phyloP scores from a whole-genome alignment of 2,888 invertebrate genomes.

The Mesoligia furuncula region DNA sequence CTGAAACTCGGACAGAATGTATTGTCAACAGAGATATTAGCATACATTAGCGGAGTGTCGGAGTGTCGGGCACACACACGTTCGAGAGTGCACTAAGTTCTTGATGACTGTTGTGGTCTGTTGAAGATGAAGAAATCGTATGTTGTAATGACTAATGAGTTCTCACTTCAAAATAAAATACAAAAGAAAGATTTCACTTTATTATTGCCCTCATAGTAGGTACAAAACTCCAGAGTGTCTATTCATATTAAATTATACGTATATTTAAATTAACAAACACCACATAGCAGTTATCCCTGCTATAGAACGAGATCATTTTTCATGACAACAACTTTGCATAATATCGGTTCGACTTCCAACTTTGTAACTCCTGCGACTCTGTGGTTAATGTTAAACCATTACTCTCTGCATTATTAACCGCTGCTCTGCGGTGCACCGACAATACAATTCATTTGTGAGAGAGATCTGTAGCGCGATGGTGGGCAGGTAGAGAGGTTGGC shows the following conservation, averaged over 20 bases:
- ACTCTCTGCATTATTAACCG: constrained; percentile 33
- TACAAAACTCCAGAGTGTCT: background rate
- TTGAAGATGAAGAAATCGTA: background rate
- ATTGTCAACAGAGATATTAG: constrained; percentile 1
- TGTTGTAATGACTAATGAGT: background rate
- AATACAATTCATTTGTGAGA: constrained; percentile 33
- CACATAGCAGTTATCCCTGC: background rate
- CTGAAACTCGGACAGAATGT: background rate
- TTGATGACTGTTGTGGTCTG: background rate
- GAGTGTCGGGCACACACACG: background rate
- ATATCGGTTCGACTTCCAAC: constrained; percentile 30
- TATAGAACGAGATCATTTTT: constrained; percentile 3
- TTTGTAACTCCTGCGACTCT: constrained; percentile 21
- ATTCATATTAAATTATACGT: background rate
- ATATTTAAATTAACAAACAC: background rate
- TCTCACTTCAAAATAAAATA: background rate
- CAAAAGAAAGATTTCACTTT: no score
- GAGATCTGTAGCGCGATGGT: constrained; percentile 40
- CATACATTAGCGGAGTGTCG: constrained; percentile 17
- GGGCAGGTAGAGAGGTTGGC: background rate
- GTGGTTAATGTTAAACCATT: constrained; percentile 41
- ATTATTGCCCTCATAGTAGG: background rate
- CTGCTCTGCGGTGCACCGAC: constrained; percentile 32
- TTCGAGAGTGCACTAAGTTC: background rate
- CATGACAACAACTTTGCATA: constrained; percentile 14